phyloP scores from a whole-genome alignment of 2,797 vertebrate species.

The Crenuchus spilurus region DNA sequence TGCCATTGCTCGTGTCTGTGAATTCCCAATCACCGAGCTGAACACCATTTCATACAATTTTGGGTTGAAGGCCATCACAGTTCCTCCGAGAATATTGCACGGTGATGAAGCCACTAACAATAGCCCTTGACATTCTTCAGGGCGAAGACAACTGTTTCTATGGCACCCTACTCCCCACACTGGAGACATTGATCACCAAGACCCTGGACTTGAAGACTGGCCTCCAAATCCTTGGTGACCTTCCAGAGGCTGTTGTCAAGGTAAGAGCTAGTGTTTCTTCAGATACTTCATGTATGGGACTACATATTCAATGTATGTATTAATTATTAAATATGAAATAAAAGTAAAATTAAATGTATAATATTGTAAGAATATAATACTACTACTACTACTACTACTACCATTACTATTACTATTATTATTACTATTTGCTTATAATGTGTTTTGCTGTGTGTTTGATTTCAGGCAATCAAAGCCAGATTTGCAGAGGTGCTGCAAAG shows the following conservation, averaged over 20 bases:
- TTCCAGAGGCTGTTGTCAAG: constrained; percentile 28
- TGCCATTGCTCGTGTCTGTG: constrained; percentile 20
- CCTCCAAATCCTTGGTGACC: constrained; percentile 22
- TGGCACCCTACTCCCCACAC: constrained; percentile 39
- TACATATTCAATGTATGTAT: too few relatives aligned
- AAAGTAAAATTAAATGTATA: too few relatives aligned
- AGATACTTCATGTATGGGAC: too few relatives aligned
- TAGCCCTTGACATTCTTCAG: constrained; percentile 49
- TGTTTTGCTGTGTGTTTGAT: too few relatives aligned
- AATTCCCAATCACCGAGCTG: constrained; percentile 29
- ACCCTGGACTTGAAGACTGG: constrained; percentile 24
- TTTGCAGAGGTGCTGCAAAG: constrained; percentile 36
- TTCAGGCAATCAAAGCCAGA: constrained; percentile 43
- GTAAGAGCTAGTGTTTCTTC: too few relatives aligned
- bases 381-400: too few relatives aligned
- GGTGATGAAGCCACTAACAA: constrained; percentile 46
- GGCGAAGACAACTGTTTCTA: constrained; percentile 40
- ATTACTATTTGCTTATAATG: too few relatives aligned
- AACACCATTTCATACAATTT: constrained; percentile 32
- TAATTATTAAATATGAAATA: too few relatives aligned
- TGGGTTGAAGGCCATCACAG: constrained; percentile 9
- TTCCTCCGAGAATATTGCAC: constrained; percentile 42
- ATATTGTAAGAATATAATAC: too few relatives aligned
- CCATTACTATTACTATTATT: too few relatives aligned
- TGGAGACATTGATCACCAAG: constrained; percentile 41